Evolutionary conservation across 2,113 vertebrate genomes (phyloP).

Genomic region (Phocoena phocoena): DNA sequence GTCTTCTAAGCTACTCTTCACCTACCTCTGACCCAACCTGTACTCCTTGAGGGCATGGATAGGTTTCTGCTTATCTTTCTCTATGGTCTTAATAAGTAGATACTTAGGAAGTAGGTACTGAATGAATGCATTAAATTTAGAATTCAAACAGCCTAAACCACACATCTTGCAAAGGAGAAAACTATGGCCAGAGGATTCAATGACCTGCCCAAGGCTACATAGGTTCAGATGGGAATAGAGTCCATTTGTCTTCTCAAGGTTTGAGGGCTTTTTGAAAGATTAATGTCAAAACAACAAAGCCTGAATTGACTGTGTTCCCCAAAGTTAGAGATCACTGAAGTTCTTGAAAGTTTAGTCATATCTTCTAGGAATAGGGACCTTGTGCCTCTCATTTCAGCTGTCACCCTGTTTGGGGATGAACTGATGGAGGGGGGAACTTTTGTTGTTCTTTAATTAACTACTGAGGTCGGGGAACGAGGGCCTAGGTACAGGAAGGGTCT

Average conservation of each 20-base stretch:
- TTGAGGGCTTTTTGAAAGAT: background rate
- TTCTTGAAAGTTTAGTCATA: conserved; percentile 19
- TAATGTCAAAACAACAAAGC: conserved; percentile 13
- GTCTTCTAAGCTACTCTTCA: conserved; percentile 6
- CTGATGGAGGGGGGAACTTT: background rate
- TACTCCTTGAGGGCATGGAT: background rate
- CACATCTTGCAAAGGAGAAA: conserved; percentile 25
- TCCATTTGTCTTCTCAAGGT: background rate
- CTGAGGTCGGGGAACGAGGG: background rate
- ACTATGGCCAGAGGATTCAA: background rate
- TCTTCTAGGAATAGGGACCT: background rate
- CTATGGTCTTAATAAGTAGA: background rate
- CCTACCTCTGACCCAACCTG: background rate
- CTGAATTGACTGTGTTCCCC: background rate
- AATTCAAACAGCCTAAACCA: background rate
- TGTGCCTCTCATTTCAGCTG: background rate
- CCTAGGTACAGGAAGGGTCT: background rate
- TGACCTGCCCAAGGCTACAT: background rate
- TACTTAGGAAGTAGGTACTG: conserved; percentile 16
- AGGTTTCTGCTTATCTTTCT: conserved; percentile 23
- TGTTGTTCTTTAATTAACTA: conserved; percentile 26
- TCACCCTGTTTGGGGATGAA: background rate
- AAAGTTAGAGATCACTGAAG: conserved; percentile 19
- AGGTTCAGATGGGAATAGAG: conserved; percentile 29
- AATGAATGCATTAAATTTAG: conserved; percentile 49